Evolutionary conservation across 2,797 vertebrate species (phyloP).

Genomic region (Hippocampus kuda): DNA sequence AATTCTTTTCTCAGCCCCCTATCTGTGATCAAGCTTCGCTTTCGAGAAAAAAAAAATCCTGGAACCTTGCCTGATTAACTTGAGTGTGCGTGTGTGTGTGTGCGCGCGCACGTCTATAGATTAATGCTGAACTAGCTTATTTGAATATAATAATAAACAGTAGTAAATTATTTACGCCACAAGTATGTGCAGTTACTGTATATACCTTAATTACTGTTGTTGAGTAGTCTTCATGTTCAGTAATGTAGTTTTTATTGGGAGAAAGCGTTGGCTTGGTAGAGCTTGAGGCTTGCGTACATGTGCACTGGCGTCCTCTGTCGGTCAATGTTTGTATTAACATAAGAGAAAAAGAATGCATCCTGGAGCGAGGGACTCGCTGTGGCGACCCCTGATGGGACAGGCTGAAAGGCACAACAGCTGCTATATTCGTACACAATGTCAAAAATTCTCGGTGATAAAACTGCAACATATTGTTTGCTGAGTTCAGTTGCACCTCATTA

Average conservation of each 20-base stretch:
- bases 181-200: not conserved
- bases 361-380: not conserved
- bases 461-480: too few relatives aligned
- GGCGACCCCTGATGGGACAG: not conserved
- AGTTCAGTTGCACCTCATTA: not conserved
- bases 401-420: not conserved
- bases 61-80: too few relatives aligned
- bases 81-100: too few relatives aligned
- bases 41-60: too few relatives aligned
- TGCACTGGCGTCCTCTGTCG: conserved; percentile 33
- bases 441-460: not conserved
- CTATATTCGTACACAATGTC: not conserved
- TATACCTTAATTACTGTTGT: not conserved
- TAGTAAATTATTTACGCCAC: too few relatives aligned
- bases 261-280: not conserved
- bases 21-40: too few relatives aligned
- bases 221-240: not conserved
- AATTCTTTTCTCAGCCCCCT: too few relatives aligned
- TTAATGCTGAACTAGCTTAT: too few relatives aligned
- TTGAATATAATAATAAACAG: too few relatives aligned
- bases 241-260: not conserved
- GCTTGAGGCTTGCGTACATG: conserved; percentile 11
- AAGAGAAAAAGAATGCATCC: not conserved
- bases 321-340: not conserved
- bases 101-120: too few relatives aligned